Conservation (phyloP, 2,113 vertebrate genomes). For the Vombatus ursinus region DNA sequence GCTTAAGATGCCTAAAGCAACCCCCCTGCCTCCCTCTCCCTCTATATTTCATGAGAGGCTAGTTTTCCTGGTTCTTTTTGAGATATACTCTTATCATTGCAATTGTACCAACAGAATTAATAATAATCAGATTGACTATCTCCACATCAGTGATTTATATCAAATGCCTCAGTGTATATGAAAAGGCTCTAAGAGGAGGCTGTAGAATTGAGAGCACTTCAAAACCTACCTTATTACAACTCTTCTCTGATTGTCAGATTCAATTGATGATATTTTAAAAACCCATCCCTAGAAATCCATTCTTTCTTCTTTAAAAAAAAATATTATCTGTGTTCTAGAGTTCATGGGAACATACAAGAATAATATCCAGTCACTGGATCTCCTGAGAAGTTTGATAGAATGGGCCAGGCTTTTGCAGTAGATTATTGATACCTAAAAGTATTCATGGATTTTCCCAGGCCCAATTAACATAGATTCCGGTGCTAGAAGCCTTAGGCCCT, state of each 20-base stretch:
- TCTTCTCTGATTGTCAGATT: neutral
- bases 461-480: neutral
- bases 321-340: neutral
- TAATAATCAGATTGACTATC: conserved; percentile 21
- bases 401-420: neutral
- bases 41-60: neutral
- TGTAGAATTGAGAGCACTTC: conserved; percentile 23
- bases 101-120: neutral
- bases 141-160: neutral
- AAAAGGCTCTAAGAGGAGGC: conserved; percentile 10
- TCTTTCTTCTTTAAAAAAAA: neutral
- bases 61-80: neutral
- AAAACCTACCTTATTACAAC: neutral
- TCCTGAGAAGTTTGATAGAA: conserved; percentile 20
- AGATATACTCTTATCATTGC: neutral
- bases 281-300: conserved; percentile 1
- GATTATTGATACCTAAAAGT: neutral
- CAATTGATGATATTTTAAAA: conserved; percentile 35
- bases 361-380: neutral
- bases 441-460: neutral
- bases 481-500: neutral
- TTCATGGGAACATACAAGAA: conserved; percentile 6
- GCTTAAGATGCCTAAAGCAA: conserved; percentile 8
- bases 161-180: neutral
- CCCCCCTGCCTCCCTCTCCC: neutral